These are phyloP conservation scores for Bungarus multicinctus DNA, from an alignment of 2,113 vertebrate species.

Conservation along the genomic window DNA sequence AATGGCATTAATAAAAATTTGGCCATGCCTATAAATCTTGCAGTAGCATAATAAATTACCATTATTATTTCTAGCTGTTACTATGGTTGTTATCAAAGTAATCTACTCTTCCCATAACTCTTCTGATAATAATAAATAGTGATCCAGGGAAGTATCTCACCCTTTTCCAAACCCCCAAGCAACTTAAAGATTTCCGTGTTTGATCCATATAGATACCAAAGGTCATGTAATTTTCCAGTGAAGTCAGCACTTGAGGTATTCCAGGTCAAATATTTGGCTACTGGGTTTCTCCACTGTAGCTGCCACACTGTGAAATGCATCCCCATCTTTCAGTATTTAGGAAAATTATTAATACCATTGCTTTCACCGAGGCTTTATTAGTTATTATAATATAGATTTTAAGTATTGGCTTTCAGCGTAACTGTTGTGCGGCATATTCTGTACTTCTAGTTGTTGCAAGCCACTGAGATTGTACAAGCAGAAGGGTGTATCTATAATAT, in stretches of 20 bases:
- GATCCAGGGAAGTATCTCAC: background rate
- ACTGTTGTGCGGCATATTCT: background rate
- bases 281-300: background rate
- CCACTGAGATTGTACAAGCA: background rate
- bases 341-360: background rate
- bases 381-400: background rate
- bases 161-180: background rate
- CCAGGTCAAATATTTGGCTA: background rate
- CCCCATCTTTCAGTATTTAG: background rate
- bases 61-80: background rate
- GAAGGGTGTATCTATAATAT: background rate
- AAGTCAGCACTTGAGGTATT: background rate
- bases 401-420: background rate
- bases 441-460: background rate
- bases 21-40: background rate
- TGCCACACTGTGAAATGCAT: background rate
- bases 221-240: background rate
- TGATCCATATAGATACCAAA: background rate
- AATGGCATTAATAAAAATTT: background rate
- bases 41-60: background rate
- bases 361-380: background rate
- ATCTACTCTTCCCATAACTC: background rate
- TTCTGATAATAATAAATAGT: background rate
- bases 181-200: background rate
- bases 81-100: background rate